These are phyloP conservation scores for Spinibarbus caldwelli DNA, from an alignment of 2,797 vertebrate genomes.

Conservation along the genomic window DNA sequence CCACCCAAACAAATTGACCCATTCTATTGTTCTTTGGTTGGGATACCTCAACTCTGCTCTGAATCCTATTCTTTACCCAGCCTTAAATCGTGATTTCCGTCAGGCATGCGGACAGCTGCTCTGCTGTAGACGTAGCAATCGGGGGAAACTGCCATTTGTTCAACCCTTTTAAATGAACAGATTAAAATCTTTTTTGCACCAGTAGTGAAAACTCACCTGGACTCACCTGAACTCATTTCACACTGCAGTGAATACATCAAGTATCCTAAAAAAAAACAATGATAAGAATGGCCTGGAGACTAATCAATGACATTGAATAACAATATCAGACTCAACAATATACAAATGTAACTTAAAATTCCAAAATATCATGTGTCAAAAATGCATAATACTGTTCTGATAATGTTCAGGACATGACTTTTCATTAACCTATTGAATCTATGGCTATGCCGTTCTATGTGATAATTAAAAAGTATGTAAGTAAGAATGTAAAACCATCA, in stretches of 20 bases:
- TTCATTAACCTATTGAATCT: neutral
- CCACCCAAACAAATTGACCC: slow-evolving; percentile 61
- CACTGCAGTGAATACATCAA: neutral
- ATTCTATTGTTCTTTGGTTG: slow-evolving; percentile 84
- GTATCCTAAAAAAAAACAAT: neutral
- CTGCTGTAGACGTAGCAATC: slow-evolving; percentile 60
- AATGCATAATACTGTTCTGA: neutral
- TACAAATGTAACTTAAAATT: neutral
- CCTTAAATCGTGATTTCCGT: slow-evolving; percentile 88
- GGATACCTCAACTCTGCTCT: slow-evolving; percentile 90
- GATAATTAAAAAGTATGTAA: neutral
- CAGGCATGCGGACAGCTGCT: slow-evolving; percentile 80
- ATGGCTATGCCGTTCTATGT: neutral
- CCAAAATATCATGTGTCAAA: neutral
- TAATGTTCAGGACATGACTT: neutral
- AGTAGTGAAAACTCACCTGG: neutral
- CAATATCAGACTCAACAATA: neutral
- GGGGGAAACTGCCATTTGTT: slow-evolving; percentile 19
- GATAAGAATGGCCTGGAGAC: neutral
- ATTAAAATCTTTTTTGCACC: slow-evolving; percentile 42
- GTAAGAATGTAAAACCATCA: neutral
- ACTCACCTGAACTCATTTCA: neutral
- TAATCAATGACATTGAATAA: neutral
- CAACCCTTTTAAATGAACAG: slow-evolving; percentile 43
- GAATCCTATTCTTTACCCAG: slow-evolving; percentile 92